Conservation (phyloP, 1,140 invertebrate genomes). For the Atta texana region DNA sequence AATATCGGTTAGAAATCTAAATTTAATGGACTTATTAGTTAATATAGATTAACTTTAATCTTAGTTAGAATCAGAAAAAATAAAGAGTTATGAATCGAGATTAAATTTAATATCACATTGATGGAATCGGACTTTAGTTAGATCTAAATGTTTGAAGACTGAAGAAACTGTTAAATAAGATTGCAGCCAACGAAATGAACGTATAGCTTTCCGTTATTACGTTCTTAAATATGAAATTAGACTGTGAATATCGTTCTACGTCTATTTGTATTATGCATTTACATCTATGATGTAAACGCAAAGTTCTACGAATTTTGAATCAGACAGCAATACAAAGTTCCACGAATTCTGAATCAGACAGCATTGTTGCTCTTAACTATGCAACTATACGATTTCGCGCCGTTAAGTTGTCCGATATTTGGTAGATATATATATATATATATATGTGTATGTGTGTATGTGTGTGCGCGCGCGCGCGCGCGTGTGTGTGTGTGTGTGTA, state of each 20-base stretch:
- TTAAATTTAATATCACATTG: too few species aligned
- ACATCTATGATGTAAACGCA: neutral
- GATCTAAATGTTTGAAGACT: too few species aligned
- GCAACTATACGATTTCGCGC: constrained; percentile 29
- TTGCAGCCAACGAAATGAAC: neutral
- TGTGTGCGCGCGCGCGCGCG: neutral
- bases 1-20: too few species aligned
- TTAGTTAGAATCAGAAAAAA: too few species aligned
- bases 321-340: neutral
- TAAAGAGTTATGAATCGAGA: too few species aligned
- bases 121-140: too few species aligned
- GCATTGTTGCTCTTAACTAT: constrained; percentile 8
- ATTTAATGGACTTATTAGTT: too few species aligned
- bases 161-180: too few species aligned
- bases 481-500: neutral
- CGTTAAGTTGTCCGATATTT: constrained; percentile 61
- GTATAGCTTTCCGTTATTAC: neutral
- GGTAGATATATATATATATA: neutral
- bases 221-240: neutral
- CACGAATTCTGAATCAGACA: neutral
- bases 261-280: neutral
- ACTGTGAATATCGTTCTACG: neutral
- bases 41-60: too few species aligned
- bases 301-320: too few species aligned
- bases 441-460: neutral